A percentile compares a stretch with the other conserved stretches of the same genome.
phyloP scores from a whole-genome alignment of 35 echinoderm and acorn worm species.

The Acanthaster planci region DNA sequence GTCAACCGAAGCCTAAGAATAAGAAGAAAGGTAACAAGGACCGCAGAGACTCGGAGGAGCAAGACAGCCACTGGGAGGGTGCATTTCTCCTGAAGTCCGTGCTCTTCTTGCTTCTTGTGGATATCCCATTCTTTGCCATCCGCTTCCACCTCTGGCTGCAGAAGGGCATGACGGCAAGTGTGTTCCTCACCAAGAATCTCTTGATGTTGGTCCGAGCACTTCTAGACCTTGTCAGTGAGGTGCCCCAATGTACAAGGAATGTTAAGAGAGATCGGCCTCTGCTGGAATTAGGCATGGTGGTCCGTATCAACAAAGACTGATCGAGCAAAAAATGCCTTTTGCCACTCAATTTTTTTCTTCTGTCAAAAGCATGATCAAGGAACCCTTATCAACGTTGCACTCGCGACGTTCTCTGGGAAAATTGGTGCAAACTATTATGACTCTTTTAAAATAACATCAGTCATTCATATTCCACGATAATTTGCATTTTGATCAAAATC shows the following conservation, averaged over 20 bases:
- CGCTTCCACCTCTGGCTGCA: conserved; percentile 76
- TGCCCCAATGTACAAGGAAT: conserved; percentile 45
- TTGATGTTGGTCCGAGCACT: conserved; percentile 80
- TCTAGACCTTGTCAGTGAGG: conserved; percentile 63
- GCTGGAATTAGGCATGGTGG: conserved; percentile 70
- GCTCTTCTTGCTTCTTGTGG: conserved; percentile 67
- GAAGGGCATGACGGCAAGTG: conserved; percentile 53
- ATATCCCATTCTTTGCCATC: conserved; percentile 84
- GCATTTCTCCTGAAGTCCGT: conserved; percentile 67
- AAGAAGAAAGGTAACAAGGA: conserved; percentile 22
- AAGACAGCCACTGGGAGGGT: conserved; percentile 42
- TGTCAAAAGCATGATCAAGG: background rate
- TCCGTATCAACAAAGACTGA: conserved; percentile 53
- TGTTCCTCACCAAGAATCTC: conserved; percentile 85
- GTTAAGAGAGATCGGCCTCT: conserved; percentile 58
- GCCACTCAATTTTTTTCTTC: background rate
- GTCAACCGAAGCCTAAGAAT: background rate
- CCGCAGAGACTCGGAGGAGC: background rate
- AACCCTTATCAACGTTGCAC: background rate
- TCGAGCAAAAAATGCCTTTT: background rate
- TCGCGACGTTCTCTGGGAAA: background rate
- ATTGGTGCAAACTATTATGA: too few species aligned
- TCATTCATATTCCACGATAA: too few species aligned
- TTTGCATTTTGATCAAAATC: too few species aligned
- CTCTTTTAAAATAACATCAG: too few species aligned